A percentile compares a stretch with the other conserved stretches of the same genome.
These are phyloP conservation scores for Campaea margaritaria DNA, from an alignment of 2,888 invertebrate species.

Conservation along the genomic window DNA sequence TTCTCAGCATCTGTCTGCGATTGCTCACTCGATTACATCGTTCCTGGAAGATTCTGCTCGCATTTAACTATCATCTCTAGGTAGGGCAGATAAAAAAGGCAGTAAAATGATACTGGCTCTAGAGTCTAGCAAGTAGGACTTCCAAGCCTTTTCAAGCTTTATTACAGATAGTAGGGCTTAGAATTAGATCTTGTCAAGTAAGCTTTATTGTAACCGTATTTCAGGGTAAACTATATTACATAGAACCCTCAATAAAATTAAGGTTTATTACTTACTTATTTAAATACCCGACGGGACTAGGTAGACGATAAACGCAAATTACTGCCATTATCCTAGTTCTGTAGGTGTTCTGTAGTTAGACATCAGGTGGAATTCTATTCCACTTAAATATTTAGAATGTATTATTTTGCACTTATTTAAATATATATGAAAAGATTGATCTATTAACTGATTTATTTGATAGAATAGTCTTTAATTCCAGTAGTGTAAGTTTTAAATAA, in stretches of 20 bases:
- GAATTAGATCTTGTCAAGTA: not conserved
- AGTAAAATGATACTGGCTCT: too few species aligned
- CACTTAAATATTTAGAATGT: too few species aligned
- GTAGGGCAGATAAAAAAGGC: too few species aligned
- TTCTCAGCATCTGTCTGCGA: slow-evolving; percentile 16
- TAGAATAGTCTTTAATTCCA: too few species aligned
- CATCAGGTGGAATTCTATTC: too few species aligned
- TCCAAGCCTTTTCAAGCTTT: too few species aligned
- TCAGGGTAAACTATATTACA: not conserved
- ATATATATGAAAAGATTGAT: too few species aligned
- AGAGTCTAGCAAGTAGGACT: too few species aligned
- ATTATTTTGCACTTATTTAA: not conserved
- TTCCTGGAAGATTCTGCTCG: slow-evolving; percentile 13
- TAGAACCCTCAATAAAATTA: not conserved
- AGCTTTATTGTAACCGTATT: not conserved
- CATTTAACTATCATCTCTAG: too few species aligned
- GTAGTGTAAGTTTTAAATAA: too few species aligned
- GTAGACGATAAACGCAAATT: not conserved
- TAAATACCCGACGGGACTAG: not conserved
- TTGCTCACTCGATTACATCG: slow-evolving; percentile 23
- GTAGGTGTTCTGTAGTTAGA: not conserved
- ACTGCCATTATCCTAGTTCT: slow-evolving; percentile 1
- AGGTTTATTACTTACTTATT: not conserved
- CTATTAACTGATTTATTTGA: too few species aligned
- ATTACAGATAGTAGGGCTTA: not conserved